Base-by-base conservation (phyloP, 2,888 invertebrate genomes). In the Hydraecia micacea region DNA sequence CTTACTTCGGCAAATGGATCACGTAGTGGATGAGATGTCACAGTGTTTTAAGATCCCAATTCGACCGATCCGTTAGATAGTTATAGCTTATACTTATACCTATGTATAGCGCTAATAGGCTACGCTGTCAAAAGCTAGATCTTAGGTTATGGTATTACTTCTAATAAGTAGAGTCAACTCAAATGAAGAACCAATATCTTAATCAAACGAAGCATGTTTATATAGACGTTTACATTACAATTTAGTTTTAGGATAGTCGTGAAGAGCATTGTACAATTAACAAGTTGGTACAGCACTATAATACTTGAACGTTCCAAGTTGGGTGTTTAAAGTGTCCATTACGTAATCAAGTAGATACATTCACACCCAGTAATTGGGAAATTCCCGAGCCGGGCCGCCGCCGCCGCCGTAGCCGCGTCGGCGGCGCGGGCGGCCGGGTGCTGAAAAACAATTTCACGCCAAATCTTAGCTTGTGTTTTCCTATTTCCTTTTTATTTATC, bases 21-120 rank as follows among this genome's bases (percentile, higher is more conserved):
- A 97, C 97, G 97, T 97, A 97, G 95, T 95, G 97, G 97, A 97
- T 97, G 97, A 97, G 97, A 97, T 96, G 97, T 97, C 97, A 96
- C 97, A 96, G 96, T 97, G 97, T 97, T 97, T 97, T 97, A 97
- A 97, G 96, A 96, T 96, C 95, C 96, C 95, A 95, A 96, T 96
- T 96, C 95, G 93, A 94, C 93, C 94, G 93, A 94, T 93, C 93
- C 93, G 91, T 91, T 92, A 91, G 90, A 92, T 91, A 91, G 91
- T 92, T 93, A 91, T 92, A 91, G 90, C 89, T 88, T 88, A 88
- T 90, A 84, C 86, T 86, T 88, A 81, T 86, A 85, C 77, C 62
- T 82, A 85, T 74, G 70, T 83, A 79, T 65, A 83, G 75, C 67
- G 76, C 81, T 87, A 79, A 88, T 81, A 72, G 63, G 65, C 76